Conservation (phyloP, 2,888 invertebrate genomes). For the Branchellion lobata region DNA sequence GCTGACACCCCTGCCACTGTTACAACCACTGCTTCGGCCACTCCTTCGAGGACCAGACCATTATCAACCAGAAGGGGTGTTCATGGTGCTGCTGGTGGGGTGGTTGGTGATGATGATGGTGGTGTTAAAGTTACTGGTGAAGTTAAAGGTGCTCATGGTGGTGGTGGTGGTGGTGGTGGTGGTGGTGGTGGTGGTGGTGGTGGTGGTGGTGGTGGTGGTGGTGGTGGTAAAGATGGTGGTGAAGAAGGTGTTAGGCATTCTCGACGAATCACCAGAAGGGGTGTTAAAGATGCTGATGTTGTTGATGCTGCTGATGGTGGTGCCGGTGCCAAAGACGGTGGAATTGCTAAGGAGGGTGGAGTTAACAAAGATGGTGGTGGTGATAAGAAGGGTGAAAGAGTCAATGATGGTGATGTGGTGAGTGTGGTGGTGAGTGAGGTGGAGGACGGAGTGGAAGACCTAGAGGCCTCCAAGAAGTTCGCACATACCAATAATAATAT, state of each 20-base stretch:
- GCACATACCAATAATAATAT: too few species aligned
- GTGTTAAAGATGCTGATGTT: constrained; percentile 1
- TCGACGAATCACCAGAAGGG: not conserved
- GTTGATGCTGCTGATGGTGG: not conserved
- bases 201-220: not conserved
- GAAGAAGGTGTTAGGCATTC: not conserved
- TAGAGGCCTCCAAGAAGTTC: not conserved
- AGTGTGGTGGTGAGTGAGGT: constrained; percentile 13
- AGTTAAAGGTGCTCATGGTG: constrained; percentile 1
- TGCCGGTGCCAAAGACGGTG: not conserved
- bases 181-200: not conserved
- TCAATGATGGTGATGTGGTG: not conserved
- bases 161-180: not conserved
- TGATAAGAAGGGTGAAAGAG: not conserved
- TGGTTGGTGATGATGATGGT: constrained; percentile 11
- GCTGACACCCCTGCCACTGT: too few species aligned
- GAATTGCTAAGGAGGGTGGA: not conserved
- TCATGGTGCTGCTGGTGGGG: not conserved
- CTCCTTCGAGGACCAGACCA: not conserved
- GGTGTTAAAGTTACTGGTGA: not conserved
- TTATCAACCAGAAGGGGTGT: not conserved
- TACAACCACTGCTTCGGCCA: not conserved
- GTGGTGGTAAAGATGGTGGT: constrained; percentile 1
- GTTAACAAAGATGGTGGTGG: not conserved
- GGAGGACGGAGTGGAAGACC: not conserved